A percentile compares a stretch with the other conserved stretches of the same genome.
Evolutionary conservation across 2,888 invertebrate species (phyloP).

Genomic region (Orchesellides sinensis): DNA sequence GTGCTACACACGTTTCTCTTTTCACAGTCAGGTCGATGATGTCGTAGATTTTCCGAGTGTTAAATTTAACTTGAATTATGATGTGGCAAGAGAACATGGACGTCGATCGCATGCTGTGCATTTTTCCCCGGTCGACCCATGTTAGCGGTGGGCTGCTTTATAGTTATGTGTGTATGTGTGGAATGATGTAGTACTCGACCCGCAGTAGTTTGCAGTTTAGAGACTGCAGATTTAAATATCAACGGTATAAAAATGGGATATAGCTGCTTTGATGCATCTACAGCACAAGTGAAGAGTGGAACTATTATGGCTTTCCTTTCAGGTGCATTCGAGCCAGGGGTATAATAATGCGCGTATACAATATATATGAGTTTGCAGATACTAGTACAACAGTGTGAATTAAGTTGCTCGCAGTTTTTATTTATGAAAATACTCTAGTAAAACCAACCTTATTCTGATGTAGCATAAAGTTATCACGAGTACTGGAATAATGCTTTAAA

Average conservation of each 20-base stretch:
- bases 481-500: too few relatives aligned
- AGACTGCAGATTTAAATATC: background rate
- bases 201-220: background rate
- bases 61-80: conserved; percentile 53
- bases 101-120: conserved; percentile 37
- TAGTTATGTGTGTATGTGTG: background rate
- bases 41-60: conserved; percentile 25
- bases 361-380: conserved; percentile 12
- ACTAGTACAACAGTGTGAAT: background rate
- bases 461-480: conserved; percentile 2
- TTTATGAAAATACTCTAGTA: background rate
- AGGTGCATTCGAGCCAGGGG: conserved; percentile 37
- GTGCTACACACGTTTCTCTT: background rate
- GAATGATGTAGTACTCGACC: background rate
- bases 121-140: background rate
- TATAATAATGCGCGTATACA: conserved; percentile 37
- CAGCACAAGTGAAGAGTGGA: background rate
- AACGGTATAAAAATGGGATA: background rate
- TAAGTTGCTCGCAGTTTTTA: conserved; percentile 2
- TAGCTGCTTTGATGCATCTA: background rate
- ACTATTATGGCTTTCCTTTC: conserved; percentile 11
- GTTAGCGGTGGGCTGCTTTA: background rate
- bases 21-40: background rate
- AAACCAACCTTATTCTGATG: too few relatives aligned
- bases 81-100: conserved; percentile 28